Base-by-base conservation (phyloP, 2,797 vertebrate genomes). In the Acanthopagrus latus region DNA sequence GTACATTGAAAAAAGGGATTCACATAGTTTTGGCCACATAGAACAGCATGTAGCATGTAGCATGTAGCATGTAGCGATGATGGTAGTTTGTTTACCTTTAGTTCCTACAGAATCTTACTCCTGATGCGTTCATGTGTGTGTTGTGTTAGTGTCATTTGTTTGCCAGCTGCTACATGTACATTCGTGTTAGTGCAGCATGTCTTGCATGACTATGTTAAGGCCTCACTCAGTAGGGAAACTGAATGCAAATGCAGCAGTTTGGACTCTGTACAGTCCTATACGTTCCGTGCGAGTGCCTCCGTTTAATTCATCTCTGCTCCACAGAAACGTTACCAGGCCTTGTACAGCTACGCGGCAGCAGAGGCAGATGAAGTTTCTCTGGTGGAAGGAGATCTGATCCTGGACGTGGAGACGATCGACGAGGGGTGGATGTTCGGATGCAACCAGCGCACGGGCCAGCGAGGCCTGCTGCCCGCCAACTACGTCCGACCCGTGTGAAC, bases 391-490 rank as follows among this genome's bases (percentile, higher is more conserved):
- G 98, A 99, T 69, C 79, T 97, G 82, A 96, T 99, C 72, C 51
- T 95, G 76, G 97, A 99, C 1, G 97, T 97, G 87, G 97, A 99
- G 95, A 96, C 95, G 80, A 98, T 99, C 7, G 97, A 99, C 0
- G 97, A 98, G 0, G 98, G 98, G 0, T 99, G 97, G 98, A 96
- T 99, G 96, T 98, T 97, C 0, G 98, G 98, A 54, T 96, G 95
- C 10, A 98, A 99, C 93, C 97, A 98, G 93, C 97, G 98, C 91
- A 98, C 98, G 0, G 97, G 98, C 0, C 96, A 98, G 93, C 95
- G 95, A 0, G 98, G 98, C 1, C 96, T 99, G 97, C 96, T 99
- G 25, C 98, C 98, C 0, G 96, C 97, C 59, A 99, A 99, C 94
- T 99, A 99, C 2, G 96, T 99, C 84, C 96, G 97, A 88, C 94